Conservation (phyloP, 2,888 invertebrate species). For the Steinernema scapterisci region DNA sequence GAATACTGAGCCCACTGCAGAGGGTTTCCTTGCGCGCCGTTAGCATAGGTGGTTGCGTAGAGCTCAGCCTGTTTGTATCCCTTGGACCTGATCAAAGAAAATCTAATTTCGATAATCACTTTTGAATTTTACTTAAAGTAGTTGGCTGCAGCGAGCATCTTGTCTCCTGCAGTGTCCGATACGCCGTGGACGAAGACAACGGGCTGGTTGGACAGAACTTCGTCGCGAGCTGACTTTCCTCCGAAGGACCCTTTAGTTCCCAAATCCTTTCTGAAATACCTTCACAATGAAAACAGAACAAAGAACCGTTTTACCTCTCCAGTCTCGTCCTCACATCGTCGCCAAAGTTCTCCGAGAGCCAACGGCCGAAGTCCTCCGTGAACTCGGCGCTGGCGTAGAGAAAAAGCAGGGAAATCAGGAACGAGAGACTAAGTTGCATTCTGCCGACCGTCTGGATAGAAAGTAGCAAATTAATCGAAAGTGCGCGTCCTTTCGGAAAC, state of each 20-base stretch:
- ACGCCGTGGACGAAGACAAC: slow-evolving; percentile 66
- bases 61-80: slow-evolving; percentile 58
- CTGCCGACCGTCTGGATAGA: too few relatives aligned
- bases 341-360: slow-evolving; percentile 47
- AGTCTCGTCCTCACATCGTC: slow-evolving; percentile 47
- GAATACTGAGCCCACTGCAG: slow-evolving; percentile 65
- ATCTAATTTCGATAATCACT: background rate
- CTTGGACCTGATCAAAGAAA: slow-evolving; percentile 40
- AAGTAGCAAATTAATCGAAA: slow-evolving; percentile 29
- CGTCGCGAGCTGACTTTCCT: slow-evolving; percentile 49
- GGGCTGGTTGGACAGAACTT: slow-evolving; percentile 58
- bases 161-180: slow-evolving; percentile 63
- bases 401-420: background rate
- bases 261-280: slow-evolving; percentile 53
- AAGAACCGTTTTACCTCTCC: slow-evolving; percentile 39
- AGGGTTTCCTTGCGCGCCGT: slow-evolving; percentile 66
- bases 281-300: background rate
- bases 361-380: slow-evolving; percentile 45
- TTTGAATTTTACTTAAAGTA: slow-evolving; percentile 44
- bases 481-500: slow-evolving; percentile 20
- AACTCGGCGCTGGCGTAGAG: slow-evolving; percentile 41
- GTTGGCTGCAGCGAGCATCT: slow-evolving; percentile 54
- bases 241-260: slow-evolving; percentile 62
- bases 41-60: slow-evolving; percentile 66
- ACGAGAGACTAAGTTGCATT: too few relatives aligned